Evolutionary conservation across 2,113 vertebrate genomes (phyloP), one percentile per base, ranked within the genome.

Genomic region (Zosterops borbonicus): DNA sequence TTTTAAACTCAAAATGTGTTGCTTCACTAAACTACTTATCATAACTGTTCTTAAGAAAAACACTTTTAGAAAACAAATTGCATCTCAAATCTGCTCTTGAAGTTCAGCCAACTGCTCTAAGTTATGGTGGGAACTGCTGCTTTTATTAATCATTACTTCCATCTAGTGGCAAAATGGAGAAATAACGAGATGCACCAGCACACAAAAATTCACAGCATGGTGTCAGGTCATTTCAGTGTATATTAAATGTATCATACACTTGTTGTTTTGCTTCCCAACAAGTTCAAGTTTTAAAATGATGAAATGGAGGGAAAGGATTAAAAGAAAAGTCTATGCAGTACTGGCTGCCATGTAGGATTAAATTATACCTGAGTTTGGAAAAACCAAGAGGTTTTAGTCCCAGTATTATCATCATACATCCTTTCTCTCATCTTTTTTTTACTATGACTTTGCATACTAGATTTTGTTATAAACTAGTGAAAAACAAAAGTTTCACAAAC

Each of bases 71-170:
- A 83, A 86, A 71, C 17, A 83, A 83, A 31, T 6, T 29, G 13
- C 7, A 9, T 25, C 10, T 85, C 67, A 47, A 70, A 52, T 74
- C 21, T 55, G 31, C 53, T 60, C 7, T 50, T 8, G 4, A 55
- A 81, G 11, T 39, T 75, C 49, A 46, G 9, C 29, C 29, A 44
- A 13, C 10, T 75, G 9, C 29, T 60, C 8, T 4, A n/a, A 37
- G 12, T 16, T 27, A 64, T 0, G 1, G n/a, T 5, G 18, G 12
- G 16, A 84, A 73, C 22, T 0, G 1, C 28, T 33, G 4, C 5
- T 80, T 94, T 77, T 46, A 39, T 62, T 52, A 19, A 46, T 70
- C 82, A 85, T 16, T 83, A 59, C 62, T 89, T 85, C 96, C 96
- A 95, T 29, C 94, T 95, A 95, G 71, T 41, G 95, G 82, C 29